Conservation (phyloP, 1,140 invertebrate species). For the Lucilia sericata region DNA sequence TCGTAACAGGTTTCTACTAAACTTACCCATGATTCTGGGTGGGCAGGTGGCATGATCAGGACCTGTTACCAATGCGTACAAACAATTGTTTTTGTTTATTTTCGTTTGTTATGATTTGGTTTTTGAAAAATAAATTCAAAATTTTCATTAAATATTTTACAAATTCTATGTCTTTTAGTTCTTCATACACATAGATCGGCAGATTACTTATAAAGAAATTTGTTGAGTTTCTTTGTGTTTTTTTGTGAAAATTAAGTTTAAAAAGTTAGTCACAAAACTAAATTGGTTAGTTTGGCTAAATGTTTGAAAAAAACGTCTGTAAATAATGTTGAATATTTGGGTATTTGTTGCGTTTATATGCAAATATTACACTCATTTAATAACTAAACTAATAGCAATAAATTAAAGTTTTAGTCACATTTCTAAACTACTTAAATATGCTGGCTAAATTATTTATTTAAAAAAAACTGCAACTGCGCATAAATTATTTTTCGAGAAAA, state of each 20-base stretch:
- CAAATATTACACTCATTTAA: too few relatives aligned
- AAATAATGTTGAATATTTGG: conserved; percentile 1
- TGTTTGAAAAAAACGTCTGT: background rate
- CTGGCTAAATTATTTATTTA: conserved; percentile 7
- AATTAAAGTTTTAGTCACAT: conserved; percentile 35
- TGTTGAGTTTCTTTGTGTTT: background rate
- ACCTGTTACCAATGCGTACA: conserved; percentile 59
- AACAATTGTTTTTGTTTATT: conserved; percentile 55
- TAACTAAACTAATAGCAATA: background rate
- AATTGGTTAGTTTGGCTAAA: background rate
- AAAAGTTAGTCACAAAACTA: conserved; percentile 39
- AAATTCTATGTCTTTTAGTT: background rate
- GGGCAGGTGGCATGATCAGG: conserved; percentile 69
- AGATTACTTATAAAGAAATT: background rate
- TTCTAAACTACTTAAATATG: background rate
- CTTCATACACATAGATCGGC: background rate
- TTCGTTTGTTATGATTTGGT: background rate
- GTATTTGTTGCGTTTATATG: background rate
- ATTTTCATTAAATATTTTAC: background rate
- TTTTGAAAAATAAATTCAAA: conserved; percentile 34
- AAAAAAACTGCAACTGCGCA: conserved; percentile 67
- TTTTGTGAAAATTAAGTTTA: background rate
- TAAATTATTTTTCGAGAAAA: background rate
- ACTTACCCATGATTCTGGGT: conserved; percentile 69
- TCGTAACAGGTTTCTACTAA: background rate